Conservation (phyloP, 92 coral and sea anemone genomes). For the Galaxea fascicularis region DNA sequence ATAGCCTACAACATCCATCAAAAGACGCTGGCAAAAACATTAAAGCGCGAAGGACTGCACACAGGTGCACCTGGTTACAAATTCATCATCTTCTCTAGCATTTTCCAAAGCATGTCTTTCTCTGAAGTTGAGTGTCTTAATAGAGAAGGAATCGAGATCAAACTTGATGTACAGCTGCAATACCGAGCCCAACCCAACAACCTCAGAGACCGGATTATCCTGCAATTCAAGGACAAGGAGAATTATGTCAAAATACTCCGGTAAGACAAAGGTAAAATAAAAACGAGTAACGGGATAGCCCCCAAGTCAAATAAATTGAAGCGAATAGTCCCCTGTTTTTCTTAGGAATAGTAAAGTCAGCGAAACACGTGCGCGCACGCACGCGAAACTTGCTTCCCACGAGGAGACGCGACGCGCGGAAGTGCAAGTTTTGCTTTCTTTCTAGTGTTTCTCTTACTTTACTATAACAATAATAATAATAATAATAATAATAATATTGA, state of each 20-base stretch:
- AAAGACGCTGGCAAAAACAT: constrained; percentile 64
- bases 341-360: too few relatives aligned
- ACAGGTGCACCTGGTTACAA: constrained; percentile 83
- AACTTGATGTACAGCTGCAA: constrained; percentile 75
- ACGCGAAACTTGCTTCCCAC: too few relatives aligned
- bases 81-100: constrained; percentile 86
- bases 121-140: constrained; percentile 72
- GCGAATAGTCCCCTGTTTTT: too few relatives aligned
- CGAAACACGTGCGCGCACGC: too few relatives aligned
- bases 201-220: constrained; percentile 65
- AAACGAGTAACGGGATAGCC: too few relatives aligned
- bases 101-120: constrained; percentile 66
- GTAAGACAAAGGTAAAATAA: constrained; percentile 32
- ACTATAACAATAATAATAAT: too few relatives aligned
- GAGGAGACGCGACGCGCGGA: too few relatives aligned
- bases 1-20: constrained; percentile 74
- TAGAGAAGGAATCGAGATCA: constrained; percentile 83
- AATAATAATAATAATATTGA: too few relatives aligned
- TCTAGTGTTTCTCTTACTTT: too few relatives aligned
- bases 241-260: constrained; percentile 68
- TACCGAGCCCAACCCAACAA: constrained; percentile 81
- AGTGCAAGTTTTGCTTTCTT: too few relatives aligned
- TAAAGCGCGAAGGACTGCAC: constrained; percentile 85
- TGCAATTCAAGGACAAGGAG: constrained; percentile 77
- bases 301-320: too few relatives aligned